phyloP scores from a whole-genome alignment of 2,797 vertebrate species.

The Streptopelia turtur region DNA sequence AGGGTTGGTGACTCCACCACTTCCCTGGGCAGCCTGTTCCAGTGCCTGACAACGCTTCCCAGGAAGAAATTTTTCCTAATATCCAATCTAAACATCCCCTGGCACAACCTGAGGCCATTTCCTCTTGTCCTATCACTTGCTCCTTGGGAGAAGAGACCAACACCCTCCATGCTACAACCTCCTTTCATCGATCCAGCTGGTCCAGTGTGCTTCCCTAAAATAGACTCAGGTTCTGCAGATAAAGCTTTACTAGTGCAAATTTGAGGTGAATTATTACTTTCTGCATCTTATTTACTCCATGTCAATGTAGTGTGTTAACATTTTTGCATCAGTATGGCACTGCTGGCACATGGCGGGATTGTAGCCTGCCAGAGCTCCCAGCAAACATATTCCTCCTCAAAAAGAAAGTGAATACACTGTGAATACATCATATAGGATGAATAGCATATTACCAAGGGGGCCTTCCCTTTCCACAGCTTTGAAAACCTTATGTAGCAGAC shows the following conservation, averaged over 20 bases:
- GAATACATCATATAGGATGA: rapidly evolving
- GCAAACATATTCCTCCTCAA: background rate
- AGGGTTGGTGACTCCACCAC: no score
- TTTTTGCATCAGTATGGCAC: background rate
- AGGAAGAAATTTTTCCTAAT: no score
- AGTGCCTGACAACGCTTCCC: no score
- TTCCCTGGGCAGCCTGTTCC: no score
- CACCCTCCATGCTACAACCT: no score
- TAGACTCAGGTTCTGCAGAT: background rate
- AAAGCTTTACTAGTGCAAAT: background rate
- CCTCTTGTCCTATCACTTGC: no score
- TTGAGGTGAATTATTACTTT: background rate
- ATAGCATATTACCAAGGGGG: background rate
- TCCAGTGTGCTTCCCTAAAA: background rate
- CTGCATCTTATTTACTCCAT: background rate
- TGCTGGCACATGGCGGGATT: background rate
- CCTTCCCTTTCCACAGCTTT: background rate
- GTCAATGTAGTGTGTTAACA: background rate
- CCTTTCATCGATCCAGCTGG: no score
- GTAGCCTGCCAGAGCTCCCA: background rate
- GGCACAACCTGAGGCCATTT: no score
- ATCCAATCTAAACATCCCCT: no score
- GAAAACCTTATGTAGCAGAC: background rate
- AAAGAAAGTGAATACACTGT: background rate
- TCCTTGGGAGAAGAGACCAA: no score